These are phyloP conservation scores for Rhinoraja longicauda DNA, from an alignment of 2,797 vertebrate genomes.

Conservation along the genomic window DNA sequence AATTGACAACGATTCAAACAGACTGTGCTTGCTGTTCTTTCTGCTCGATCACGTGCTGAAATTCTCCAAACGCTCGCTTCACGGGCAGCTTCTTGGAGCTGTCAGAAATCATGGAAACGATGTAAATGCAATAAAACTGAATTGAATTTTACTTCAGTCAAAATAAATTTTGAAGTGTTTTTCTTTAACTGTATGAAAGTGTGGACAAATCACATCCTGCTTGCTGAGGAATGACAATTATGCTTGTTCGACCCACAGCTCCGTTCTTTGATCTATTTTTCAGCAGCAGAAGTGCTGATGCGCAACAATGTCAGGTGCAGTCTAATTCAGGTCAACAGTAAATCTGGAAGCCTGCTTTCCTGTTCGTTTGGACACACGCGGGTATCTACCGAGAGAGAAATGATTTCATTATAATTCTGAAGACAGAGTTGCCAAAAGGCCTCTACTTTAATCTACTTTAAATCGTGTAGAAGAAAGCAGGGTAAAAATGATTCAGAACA, in stretches of 20 bases:
- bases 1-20: neutral
- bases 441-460: neutral
- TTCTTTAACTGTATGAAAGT: slow-evolving; percentile 20
- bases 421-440: neutral
- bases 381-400: neutral
- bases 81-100: neutral
- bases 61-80: neutral
- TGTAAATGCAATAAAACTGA: slow-evolving; percentile 5
- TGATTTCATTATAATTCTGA: neutral
- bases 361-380: neutral
- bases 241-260: neutral
- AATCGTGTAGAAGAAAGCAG: neutral
- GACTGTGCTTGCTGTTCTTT: neutral
- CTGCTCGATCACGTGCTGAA: neutral
- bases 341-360: neutral
- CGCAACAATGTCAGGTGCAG: slow-evolving; percentile 2
- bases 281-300: slow-evolving; percentile 24
- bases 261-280: slow-evolving; percentile 29
- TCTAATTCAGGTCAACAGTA: slow-evolving; percentile 28
- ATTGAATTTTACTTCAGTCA: neutral
- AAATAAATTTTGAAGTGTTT: slow-evolving; percentile 23
- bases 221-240: slow-evolving; percentile 14
- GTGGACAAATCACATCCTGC: neutral
- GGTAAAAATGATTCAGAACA: neutral
- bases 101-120: slow-evolving; percentile 5